A percentile compares a stretch with the other conserved stretches of the same genome.
phyloP scores from a whole-genome alignment of 2,888 invertebrate species.

The Dasysyrphus tricinctus region DNA sequence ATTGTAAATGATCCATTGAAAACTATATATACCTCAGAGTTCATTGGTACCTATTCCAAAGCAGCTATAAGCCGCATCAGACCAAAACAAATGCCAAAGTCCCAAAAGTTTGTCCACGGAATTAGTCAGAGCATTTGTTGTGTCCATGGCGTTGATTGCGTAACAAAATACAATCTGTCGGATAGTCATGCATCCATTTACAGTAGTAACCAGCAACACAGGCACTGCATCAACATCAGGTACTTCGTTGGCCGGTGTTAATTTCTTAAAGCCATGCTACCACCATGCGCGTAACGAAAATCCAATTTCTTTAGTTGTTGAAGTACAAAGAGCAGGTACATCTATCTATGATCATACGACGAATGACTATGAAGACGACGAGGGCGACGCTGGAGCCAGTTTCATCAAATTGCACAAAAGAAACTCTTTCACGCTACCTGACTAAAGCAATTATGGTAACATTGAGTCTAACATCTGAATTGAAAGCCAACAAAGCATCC shows the following conservation, averaged over 20 bases:
- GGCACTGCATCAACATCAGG: constrained; percentile 4
- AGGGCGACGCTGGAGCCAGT: constrained; percentile 51
- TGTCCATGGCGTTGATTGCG: constrained; percentile 60
- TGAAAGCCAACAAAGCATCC: constrained; percentile 26
- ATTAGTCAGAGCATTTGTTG: constrained; percentile 70
- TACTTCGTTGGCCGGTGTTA: constrained; percentile 54
- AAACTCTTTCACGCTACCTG: constrained; percentile 71
- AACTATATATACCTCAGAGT: constrained; percentile 36
- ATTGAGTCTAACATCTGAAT: constrained; percentile 35
- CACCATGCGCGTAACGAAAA: constrained; percentile 73
- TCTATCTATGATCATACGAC: constrained; percentile 20
- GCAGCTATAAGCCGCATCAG: background rate
- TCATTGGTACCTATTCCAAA: background rate
- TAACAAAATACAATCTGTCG: constrained; percentile 66
- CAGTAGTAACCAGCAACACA: constrained; percentile 47
- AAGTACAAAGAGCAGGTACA: constrained; percentile 47
- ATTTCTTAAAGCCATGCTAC: constrained; percentile 74
- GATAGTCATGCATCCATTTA: constrained; percentile 35
- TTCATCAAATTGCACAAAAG: constrained; percentile 65
- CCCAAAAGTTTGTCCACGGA: constrained; percentile 74
- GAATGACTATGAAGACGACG: background rate
- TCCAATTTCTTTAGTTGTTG: constrained; percentile 53
- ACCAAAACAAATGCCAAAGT: constrained; percentile 36
- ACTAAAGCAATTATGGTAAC: constrained; percentile 65
- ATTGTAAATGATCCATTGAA: constrained; percentile 73